A percentile compares a stretch with the other conserved stretches of the same genome.
Conservation (phyloP, 2,113 vertebrate species). For the Solea senegalensis region DNA sequence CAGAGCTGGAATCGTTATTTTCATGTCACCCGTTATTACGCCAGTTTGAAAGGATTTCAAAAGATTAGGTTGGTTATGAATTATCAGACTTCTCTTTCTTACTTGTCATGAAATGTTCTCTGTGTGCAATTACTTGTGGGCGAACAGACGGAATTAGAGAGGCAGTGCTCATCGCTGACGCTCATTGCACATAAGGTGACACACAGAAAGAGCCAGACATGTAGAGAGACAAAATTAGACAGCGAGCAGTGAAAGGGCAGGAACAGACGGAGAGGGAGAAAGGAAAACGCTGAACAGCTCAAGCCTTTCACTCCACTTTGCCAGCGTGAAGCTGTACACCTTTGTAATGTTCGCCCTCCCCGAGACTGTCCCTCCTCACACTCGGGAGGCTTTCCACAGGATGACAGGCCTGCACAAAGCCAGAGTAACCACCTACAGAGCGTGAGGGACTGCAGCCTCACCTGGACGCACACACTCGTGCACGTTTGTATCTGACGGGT, state of each 20-base stretch:
- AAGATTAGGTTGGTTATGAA: conserved; percentile 15
- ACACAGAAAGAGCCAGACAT: conserved; percentile 1
- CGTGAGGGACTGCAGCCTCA: conserved; percentile 32
- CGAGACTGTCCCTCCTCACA: conserved; percentile 61
- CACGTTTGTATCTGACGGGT: conserved; percentile 30
- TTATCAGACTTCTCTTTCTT: conserved; percentile 4
- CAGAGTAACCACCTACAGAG: conserved; percentile 53
- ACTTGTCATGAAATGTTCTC: conserved; percentile 23
- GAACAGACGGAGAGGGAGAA: conserved; percentile 37
- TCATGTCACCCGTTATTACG: conserved; percentile 22
- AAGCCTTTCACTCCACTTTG: conserved; percentile 43
- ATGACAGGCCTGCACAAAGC: conserved; percentile 54
- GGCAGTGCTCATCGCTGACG: neutral
- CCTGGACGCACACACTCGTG: conserved; percentile 14
- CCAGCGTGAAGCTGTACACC: conserved; percentile 49
- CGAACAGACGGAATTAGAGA: conserved; percentile 25
- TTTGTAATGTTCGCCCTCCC: conserved; percentile 43
- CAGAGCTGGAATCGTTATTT: conserved; percentile 19
- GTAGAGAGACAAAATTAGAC: conserved; percentile 39
- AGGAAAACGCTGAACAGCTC: conserved; percentile 53
- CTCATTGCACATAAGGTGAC: conserved; percentile 10
- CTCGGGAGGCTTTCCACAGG: conserved; percentile 18
- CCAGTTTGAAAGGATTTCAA: conserved; percentile 7
- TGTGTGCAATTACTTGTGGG: conserved; percentile 29
- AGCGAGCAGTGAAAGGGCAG: conserved; percentile 31